These are phyloP conservation scores for Ailuropoda melanoleuca DNA, from an alignment of 2,113 vertebrate genomes.

Conservation along the genomic window DNA sequence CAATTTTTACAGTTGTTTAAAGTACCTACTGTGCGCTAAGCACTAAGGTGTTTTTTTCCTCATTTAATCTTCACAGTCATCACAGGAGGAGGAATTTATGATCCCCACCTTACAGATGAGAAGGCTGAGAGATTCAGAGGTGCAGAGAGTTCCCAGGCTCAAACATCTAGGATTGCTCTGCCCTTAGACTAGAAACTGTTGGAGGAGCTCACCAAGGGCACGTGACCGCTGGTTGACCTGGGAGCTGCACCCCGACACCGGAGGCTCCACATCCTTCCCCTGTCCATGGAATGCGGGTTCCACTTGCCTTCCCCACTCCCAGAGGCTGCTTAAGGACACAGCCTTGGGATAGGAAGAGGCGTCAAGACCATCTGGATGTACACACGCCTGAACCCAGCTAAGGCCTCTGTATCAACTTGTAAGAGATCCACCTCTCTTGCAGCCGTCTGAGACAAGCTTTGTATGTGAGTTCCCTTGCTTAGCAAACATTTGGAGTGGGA, in stretches of 20 bases:
- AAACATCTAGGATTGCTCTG: neutral
- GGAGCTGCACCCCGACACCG: neutral
- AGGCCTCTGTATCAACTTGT: neutral
- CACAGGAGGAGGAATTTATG: neutral
- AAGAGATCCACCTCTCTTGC: neutral
- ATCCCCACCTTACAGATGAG: neutral
- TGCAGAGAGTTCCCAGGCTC: neutral
- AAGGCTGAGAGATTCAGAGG: neutral
- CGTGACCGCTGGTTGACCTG: neutral
- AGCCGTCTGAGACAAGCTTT: neutral
- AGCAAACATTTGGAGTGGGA: neutral
- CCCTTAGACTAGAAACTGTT: neutral
- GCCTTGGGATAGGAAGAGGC: neutral
- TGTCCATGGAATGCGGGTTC: neutral
- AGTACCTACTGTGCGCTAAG: neutral
- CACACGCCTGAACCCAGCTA: neutral
- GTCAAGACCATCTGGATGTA: neutral
- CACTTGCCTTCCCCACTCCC: neutral
- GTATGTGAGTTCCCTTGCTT: neutral
- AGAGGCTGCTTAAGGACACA: neutral
- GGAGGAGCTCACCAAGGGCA: neutral
- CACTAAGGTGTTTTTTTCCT: neutral
- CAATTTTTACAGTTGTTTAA: neutral
- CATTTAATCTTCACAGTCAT: neutral
- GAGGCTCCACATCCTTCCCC: neutral